Base-by-base conservation (phyloP, 2,113 vertebrate species). In the Hydropotes inermis region DNA sequence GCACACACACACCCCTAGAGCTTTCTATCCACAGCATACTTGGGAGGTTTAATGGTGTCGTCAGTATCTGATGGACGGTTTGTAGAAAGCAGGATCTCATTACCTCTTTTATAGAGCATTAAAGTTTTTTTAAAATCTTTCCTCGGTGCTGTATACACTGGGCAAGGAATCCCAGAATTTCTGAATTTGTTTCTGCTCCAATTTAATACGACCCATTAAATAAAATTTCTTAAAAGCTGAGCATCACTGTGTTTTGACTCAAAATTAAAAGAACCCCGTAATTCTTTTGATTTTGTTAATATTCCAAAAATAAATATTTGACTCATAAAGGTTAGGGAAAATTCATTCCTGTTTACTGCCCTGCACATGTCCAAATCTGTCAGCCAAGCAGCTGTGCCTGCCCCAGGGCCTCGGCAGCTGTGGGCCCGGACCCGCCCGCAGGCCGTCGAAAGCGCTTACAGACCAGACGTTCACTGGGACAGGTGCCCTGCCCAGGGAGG, bases 271-370 rank as follows among this genome's bases (percentile, higher is more conserved):
- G 97, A 98, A 97, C 94, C 86, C 87, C 3, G 45, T 97, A 98
- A 98, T 87, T 96, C 97, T 98, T 99, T 99, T 99, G 98, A 98
- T 98, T 99, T 98, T 99, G 97, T 97, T 98, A 98, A 99, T 99
- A 99, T 98, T 99, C 97, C 98, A 97, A 98, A 98, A 98, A 98
- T 98, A 98, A 99, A 98, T 97, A 98, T 98, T 99, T 98, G 98
- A 98, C 98, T 99, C 98, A 94, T 98, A 99, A 99, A 98, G 98
- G 96, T 97, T 99, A 98, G 98, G 98, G 99, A 99, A 99, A 99
- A 99, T 98, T 99, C 98, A 98, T 99, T 99, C 98, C 97, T 99
- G 96, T 98, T 99, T 99, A 98, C 98, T 98, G 76, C 87, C 93
- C 90, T 91, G 96, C 98, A 98, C 97, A 98, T 98, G 97, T 94